Evolutionary conservation across 2,888 invertebrate species (phyloP), one percentile per base, ranked within the genome.

Genomic region (Sipha maydis): DNA sequence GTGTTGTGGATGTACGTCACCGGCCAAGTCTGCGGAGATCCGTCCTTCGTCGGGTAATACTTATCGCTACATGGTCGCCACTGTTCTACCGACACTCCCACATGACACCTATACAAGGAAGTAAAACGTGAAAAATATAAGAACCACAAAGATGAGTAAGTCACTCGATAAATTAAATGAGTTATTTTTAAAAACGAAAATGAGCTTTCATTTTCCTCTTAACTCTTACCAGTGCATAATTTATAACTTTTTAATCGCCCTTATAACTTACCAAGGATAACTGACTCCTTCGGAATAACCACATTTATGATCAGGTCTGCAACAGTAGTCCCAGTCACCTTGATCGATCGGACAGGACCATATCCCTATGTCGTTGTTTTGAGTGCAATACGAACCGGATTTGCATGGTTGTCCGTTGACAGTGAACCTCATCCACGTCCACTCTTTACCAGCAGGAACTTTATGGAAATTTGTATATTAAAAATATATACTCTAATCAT

Each of bases 61-160:
- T 95, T 94, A 90, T 97, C 96, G 90, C 95, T 97, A 92, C 97
- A 97, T 14, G 96, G 96, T 17, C 97, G 93, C 97, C 97, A 97
- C 91, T 97, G 97, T 89, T 96, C 96, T 19, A 90, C 90, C n/a
- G 93, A 93, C 5, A 95, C 94, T 25, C 97, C 97, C 11, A 97
- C 97, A 92, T 96, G 96, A 91, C 97, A 97, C 96, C 96, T 96
- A 90, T 14, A 48, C 48, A 48, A 5, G 78, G 9, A 1, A 73
- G 1, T 91, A 91, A 75, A 89, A 89, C 38, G 11, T 75, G 14
- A 71, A 89, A 85, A 69, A 14, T 14, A 48, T 14, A 14, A 14
- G 14, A 48, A 48, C 41, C 8, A 8, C 41, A 34, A 34, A 34
- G 4, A 34, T 34, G 34, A 34, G 1, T 14, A 48, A 48, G 48